These are phyloP conservation scores for Argyra leucocephala DNA, from an alignment of 2,888 invertebrate genomes.

Conservation along the genomic window DNA sequence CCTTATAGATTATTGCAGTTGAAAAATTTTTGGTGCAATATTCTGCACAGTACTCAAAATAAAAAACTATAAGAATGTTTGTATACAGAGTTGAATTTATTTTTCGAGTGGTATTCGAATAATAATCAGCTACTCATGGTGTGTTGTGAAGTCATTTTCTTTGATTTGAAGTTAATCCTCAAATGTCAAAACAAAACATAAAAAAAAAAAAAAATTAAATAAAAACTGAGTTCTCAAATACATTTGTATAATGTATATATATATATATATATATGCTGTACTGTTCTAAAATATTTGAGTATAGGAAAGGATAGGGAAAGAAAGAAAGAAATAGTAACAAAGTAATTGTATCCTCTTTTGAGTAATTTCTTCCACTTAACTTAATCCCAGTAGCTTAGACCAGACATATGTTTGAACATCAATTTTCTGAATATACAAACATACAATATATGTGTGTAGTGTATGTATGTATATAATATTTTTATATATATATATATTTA, in stretches of 20 bases:
- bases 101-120: too few species aligned
- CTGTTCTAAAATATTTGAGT: too few species aligned
- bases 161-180: constrained; percentile 6
- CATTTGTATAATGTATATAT: not conserved
- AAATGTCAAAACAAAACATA: not conserved
- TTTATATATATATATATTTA: too few species aligned
- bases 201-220: not conserved
- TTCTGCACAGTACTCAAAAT: too few species aligned
- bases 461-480: not conserved
- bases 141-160: not conserved
- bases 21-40: too few species aligned
- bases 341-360: constrained; percentile 34
- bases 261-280: not conserved
- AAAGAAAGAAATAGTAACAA: constrained; percentile 23
- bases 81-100: too few species aligned
- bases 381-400: constrained; percentile 36
- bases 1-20: not conserved
- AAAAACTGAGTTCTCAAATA: not conserved
- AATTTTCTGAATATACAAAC: not conserved
- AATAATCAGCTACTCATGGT: not conserved
- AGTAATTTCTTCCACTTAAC: constrained; percentile 41
- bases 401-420: constrained; percentile 26
- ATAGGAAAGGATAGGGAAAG: too few species aligned
- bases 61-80: too few species aligned
- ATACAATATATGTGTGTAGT: not conserved